Percentiles rank a stretch among this genome's conserved stretches.
phyloP scores from a whole-genome alignment of 2,888 invertebrate genomes.

The Lasioglossum leucozonium region DNA sequence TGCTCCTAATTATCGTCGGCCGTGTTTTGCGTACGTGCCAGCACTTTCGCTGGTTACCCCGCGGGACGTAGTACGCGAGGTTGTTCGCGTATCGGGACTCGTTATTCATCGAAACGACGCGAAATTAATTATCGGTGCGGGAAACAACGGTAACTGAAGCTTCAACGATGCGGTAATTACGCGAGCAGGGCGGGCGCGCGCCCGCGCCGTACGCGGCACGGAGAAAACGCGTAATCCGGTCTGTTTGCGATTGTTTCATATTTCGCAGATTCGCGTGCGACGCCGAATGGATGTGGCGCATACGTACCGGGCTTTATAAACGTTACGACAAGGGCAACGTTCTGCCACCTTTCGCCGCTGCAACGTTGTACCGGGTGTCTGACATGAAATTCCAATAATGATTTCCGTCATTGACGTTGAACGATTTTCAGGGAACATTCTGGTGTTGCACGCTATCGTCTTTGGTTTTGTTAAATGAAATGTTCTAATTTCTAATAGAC shows the following conservation, averaged over 20 bases:
- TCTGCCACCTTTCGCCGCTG: background rate
- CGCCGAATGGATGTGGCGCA: conserved; percentile 21
- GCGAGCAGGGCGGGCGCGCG: background rate
- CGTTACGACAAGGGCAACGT: background rate
- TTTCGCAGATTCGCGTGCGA: conserved; percentile 34
- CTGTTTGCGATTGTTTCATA: conserved; percentile 36
- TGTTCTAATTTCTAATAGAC: no score
- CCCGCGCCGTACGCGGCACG: background rate
- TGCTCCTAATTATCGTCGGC: conserved; percentile 17
- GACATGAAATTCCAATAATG: background rate
- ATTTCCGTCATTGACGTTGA: background rate
- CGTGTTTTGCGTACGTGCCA: conserved; percentile 5
- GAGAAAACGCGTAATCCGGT: conserved; percentile 3
- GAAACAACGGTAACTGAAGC: conserved; percentile 55
- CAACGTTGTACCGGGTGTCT: background rate
- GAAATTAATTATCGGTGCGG: conserved; percentile 45
- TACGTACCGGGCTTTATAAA: background rate
- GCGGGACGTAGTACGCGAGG: background rate
- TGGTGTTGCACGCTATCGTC: no score
- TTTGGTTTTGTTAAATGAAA: no score
- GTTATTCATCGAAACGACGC: conserved; percentile 40
- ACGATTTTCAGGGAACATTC: no score
- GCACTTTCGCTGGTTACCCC: conserved; percentile 31
- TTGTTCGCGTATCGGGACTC: background rate
- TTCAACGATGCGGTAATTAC: conserved; percentile 56